These are phyloP conservation scores for Plutomurus gul DNA, from an alignment of 1,140 invertebrate genomes.

Conservation along the genomic window DNA sequence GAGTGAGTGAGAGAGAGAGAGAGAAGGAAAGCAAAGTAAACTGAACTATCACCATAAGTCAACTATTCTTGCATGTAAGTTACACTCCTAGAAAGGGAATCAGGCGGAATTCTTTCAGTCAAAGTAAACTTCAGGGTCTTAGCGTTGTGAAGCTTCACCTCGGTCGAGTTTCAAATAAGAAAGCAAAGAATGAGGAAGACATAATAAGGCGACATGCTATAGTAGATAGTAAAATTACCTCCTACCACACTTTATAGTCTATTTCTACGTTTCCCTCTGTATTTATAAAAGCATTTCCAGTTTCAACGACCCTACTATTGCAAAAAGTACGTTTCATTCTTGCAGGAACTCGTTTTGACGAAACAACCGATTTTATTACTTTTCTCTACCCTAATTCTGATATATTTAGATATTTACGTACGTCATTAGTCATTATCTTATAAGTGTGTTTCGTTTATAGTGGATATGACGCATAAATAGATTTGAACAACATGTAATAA, in stretches of 20 bases:
- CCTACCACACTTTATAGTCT: neutral
- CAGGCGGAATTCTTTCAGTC: neutral
- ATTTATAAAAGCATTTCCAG: too few relatives aligned
- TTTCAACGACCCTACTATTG: too few relatives aligned
- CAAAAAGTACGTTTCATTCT: too few relatives aligned
- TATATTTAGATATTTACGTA: too few relatives aligned
- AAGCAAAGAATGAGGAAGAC: neutral
- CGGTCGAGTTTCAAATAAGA: neutral
- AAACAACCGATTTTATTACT: too few relatives aligned
- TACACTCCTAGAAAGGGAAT: neutral
- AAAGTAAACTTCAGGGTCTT: neutral
- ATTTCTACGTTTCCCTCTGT: neutral
- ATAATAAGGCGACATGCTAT: too few relatives aligned
- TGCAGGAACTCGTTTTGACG: too few relatives aligned
- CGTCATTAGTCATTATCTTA: too few relatives aligned
- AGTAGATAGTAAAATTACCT: constrained; percentile 11
- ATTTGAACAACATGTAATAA: too few relatives aligned
- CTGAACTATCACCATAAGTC: neutral
- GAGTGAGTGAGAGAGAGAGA: neutral
- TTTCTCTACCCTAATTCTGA: too few relatives aligned
- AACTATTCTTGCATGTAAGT: neutral
- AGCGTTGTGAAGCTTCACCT: neutral
- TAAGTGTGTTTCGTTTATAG: too few relatives aligned
- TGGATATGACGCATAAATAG: too few relatives aligned
- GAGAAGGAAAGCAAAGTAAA: neutral